A percentile compares a stretch with the other conserved stretches of the same genome.
These are phyloP conservation scores for Hippocampus comes DNA, from an alignment of 2,113 vertebrate species.

Conservation along the genomic window DNA sequence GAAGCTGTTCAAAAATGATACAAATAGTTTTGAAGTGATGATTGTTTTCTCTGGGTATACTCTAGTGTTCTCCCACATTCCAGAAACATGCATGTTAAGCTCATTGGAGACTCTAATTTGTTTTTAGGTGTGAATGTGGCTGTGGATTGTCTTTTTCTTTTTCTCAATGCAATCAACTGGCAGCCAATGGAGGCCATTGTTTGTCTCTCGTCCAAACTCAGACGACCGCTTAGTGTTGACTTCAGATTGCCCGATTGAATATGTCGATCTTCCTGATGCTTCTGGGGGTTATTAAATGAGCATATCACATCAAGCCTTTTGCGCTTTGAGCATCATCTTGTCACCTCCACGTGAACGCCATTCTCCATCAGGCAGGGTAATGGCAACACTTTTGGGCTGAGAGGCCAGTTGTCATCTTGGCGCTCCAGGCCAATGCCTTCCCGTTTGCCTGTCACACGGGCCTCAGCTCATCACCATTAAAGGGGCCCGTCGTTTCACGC, in stretches of 20 bases:
- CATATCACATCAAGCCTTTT: slow-evolving; percentile 17
- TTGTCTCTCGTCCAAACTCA: neutral
- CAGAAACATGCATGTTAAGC: no score
- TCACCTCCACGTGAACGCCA: slow-evolving; percentile 36
- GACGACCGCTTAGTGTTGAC: neutral
- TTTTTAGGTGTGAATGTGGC: no score
- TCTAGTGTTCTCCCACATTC: no score
- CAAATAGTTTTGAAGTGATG: no score
- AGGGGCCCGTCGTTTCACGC: slow-evolving; percentile 9
- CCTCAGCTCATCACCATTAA: slow-evolving; percentile 16
- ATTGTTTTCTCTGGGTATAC: no score
- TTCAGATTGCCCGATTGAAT: slow-evolving; percentile 24
- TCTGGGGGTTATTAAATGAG: slow-evolving; percentile 36
- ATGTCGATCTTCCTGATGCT: slow-evolving; percentile 36
- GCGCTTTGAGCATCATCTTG: slow-evolving; percentile 37
- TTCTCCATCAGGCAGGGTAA: slow-evolving; percentile 43
- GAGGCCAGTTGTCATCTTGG: slow-evolving; percentile 32
- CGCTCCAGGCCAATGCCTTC: slow-evolving; percentile 33
- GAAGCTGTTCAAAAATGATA: no score
- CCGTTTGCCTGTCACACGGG: slow-evolving; percentile 20
- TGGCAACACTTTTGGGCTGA: slow-evolving; percentile 26
- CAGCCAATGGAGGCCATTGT: no score
- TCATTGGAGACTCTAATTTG: no score
- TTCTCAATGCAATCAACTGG: neutral
- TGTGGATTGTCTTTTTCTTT: neutral